Conservation (phyloP, 1,140 invertebrate genomes). For the Papilio polytes region DNA sequence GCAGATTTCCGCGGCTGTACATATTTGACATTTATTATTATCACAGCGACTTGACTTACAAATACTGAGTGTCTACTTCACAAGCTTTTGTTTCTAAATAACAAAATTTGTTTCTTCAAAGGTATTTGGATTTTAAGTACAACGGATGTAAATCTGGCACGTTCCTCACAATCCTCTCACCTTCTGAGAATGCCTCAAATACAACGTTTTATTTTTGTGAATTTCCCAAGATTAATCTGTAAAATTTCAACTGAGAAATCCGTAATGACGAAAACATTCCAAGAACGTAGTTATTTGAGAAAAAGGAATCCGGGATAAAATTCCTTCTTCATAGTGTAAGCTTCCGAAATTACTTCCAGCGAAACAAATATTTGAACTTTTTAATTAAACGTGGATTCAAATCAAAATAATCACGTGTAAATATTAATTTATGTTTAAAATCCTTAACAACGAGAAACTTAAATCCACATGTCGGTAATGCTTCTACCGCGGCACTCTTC, state of each 20-base stretch:
- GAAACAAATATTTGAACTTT: neutral
- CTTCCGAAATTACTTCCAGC: neutral
- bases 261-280: neutral
- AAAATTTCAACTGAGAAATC: slow-evolving; percentile 2
- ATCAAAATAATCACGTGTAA: neutral
- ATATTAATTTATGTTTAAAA: neutral
- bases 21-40: too few relatives aligned
- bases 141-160: neutral
- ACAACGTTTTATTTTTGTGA: neutral
- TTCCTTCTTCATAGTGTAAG: neutral
- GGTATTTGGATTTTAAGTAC: neutral
- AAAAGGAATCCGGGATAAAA: neutral
- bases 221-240: neutral
- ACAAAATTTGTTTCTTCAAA: neutral
- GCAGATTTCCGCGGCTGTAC: too few relatives aligned
- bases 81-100: neutral
- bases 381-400: neutral
- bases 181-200: neutral
- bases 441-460: neutral
- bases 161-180: neutral
- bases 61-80: neutral
- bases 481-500: neutral
- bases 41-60: too few relatives aligned
- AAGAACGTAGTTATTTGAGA: neutral
- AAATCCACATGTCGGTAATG: neutral